A percentile compares a stretch with the other conserved stretches of the same genome.
Conservation (phyloP, 2,113 vertebrate genomes). For the Oplegnathus fasciatus region DNA sequence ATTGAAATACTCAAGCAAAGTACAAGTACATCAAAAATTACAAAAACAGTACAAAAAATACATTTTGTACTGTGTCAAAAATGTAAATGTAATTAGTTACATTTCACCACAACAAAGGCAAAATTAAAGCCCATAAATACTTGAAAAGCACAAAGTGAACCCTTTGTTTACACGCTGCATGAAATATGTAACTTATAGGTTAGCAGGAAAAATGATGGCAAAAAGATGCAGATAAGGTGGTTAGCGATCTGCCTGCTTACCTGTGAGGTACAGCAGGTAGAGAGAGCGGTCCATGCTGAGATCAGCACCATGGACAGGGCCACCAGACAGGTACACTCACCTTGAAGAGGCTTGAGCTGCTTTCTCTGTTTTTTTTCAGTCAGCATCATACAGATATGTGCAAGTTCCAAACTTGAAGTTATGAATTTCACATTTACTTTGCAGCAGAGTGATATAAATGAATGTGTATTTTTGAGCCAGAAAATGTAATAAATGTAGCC, state of each 20-base stretch:
- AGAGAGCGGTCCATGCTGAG: neutral
- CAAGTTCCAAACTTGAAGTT: neutral
- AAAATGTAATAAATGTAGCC: neutral
- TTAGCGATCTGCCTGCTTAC: neutral
- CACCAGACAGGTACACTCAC: slow-evolving; percentile 61
- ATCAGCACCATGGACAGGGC: slow-evolving; percentile 81
- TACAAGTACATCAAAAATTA: neutral
- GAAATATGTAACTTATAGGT: neutral
- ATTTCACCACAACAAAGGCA: neutral
- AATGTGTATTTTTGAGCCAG: neutral
- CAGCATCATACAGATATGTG: neutral
- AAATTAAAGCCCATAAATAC: neutral
- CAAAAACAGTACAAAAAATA: too few species aligned
- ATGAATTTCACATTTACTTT: neutral
- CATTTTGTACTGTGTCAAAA: too few species aligned
- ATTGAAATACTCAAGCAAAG: neutral
- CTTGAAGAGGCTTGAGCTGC: slow-evolving; percentile 28
- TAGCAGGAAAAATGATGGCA: neutral
- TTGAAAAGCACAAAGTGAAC: neutral
- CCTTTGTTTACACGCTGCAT: neutral
- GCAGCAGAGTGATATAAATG: neutral
- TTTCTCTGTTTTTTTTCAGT: neutral
- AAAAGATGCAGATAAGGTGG: neutral
- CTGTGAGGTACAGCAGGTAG: slow-evolving; percentile 44
- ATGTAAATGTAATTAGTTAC: neutral